Percentiles rank a stretch among this genome's conserved stretches.
phyloP scores from a whole-genome alignment of 2,888 invertebrate species.

The Ochropleura leucogaster region DNA sequence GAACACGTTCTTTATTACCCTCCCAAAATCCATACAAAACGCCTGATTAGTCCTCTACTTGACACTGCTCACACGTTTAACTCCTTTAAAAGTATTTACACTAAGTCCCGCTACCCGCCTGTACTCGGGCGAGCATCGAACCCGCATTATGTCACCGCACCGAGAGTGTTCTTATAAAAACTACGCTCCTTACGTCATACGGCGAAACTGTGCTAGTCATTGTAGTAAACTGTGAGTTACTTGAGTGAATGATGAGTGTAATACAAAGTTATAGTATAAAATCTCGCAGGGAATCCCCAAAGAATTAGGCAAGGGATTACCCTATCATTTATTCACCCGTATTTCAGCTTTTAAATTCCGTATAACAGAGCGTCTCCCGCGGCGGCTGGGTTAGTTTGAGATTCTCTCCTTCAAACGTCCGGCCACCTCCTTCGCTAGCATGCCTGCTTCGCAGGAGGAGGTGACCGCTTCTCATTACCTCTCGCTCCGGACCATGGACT shows the following conservation, averaged over 20 bases:
- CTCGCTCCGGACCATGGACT: no score
- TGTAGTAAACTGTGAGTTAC: constrained; percentile 22
- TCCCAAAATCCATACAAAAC: constrained; percentile 31
- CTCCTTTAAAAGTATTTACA: not conserved
- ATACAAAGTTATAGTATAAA: not conserved
- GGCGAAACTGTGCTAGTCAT: constrained; percentile 58
- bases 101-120: constrained; percentile 43
- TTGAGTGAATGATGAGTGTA: constrained; percentile 11
- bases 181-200: constrained; percentile 67
- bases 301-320: no score
- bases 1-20: not conserved
- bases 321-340: no score
- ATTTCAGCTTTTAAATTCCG: no score
- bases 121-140: constrained; percentile 35
- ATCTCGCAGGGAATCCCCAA: no score
- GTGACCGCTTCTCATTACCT: no score
- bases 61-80: constrained; percentile 8
- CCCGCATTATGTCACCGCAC: constrained; percentile 71
- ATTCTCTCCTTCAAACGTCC: no score
- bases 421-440: no score
- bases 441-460: no score
- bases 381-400: no score
- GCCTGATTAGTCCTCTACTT: constrained; percentile 21
- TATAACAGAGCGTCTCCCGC: no score
- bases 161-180: constrained; percentile 67